Percentiles rank a stretch among this genome's conserved stretches.
Evolutionary conservation across 2,888 invertebrate species (phyloP).

Genomic region (Gortyna flavago): DNA sequence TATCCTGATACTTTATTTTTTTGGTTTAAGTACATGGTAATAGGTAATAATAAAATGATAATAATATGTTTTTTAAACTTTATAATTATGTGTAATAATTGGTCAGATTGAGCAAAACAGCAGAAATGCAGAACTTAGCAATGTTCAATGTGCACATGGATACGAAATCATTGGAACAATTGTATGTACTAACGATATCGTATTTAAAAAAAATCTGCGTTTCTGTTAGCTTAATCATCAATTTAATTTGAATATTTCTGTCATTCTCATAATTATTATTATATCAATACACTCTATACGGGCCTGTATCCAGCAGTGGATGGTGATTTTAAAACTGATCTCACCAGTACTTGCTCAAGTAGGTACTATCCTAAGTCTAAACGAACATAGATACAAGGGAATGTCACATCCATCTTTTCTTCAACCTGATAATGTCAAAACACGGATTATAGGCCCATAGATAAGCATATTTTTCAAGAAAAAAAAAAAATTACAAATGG

Average conservation of each 20-base stretch:
- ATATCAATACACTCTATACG: no score
- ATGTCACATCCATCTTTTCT: constrained; percentile 74
- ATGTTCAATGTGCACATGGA: neutral
- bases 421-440: constrained; percentile 72
- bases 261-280: neutral
- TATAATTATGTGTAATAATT: neutral
- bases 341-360: constrained; percentile 56
- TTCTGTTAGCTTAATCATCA: neutral
- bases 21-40: neutral
- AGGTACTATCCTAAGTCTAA: constrained; percentile 56
- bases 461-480: constrained; percentile 58
- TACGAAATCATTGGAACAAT: neutral
- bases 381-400: constrained; percentile 58
- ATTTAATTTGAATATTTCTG: neutral
- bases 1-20: neutral
- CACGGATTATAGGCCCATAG: constrained; percentile 62
- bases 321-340: neutral
- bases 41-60: neutral
- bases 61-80: neutral
- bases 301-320: accelerated
- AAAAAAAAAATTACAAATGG: constrained; percentile 44
- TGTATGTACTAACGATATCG: neutral
- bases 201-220: neutral
- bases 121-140: neutral
- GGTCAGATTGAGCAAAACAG: neutral